Evolutionary conservation across 2,888 invertebrate species (phyloP).

Genomic region (Allolobophora icterica): DNA sequence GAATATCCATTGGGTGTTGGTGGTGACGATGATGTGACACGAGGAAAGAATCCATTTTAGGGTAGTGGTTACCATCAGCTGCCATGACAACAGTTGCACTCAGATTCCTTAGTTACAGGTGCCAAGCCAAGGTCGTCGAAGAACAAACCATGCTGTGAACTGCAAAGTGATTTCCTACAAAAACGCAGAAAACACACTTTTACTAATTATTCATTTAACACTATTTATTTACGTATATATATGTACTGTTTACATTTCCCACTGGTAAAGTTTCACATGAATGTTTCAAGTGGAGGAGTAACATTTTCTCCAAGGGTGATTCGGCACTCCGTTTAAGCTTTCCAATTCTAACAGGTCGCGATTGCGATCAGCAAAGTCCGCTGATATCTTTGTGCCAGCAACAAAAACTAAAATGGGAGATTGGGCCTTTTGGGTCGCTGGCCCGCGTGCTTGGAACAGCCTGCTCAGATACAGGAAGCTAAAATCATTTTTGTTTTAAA

Average conservation of each 20-base stretch:
- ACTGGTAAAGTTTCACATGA: background rate
- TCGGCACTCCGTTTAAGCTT: no score
- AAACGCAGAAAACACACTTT: background rate
- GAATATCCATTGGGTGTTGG: slow-evolving; percentile 19
- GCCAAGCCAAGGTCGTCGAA: background rate
- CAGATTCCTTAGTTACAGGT: slow-evolving; percentile 19
- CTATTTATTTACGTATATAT: background rate
- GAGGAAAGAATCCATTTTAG: background rate
- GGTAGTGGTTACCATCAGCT: slow-evolving; percentile 20
- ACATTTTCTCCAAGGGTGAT: no score
- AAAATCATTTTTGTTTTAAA: no score
- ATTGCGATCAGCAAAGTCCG: no score
- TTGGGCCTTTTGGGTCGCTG: no score
- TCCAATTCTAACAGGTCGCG: no score
- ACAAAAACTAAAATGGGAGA: no score
- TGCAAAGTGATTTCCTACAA: background rate
- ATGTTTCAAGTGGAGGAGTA: background rate
- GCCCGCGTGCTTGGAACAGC: no score
- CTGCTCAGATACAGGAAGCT: no score
- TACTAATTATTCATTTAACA: background rate
- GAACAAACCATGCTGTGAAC: background rate
- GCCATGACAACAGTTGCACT: slow-evolving; percentile 18
- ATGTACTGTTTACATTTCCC: background rate
- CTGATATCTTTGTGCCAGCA: no score
- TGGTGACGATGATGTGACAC: slow-evolving; percentile 20